Evolutionary conservation across 2,113 vertebrate species (phyloP), one percentile per base, ranked within the genome.

Genomic region (Chaetodon auriga): DNA sequence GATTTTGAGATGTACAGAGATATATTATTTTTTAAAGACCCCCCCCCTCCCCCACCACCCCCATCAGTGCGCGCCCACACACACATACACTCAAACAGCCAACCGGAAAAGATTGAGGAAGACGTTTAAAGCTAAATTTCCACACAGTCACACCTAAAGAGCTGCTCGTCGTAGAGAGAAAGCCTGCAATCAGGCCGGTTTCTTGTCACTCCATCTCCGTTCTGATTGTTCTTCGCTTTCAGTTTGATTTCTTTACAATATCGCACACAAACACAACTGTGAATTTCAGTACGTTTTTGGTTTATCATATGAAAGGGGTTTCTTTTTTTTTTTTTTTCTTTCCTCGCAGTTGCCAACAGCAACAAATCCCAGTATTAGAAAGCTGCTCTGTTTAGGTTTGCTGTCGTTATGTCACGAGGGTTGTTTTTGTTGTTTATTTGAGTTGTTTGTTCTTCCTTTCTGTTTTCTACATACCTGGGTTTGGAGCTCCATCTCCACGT

Each of bases 341-440:
- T 86, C 90, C 94, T 94, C 94, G 94, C 95, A 93, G 96, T 97
- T 98, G 96, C 96, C 96, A 97, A 96, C 96, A 96, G 96, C 96
- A 97, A 95, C 95, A 95, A 92, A 96, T 97, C 97, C 97, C 97
- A 99, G 98, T 99, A 97, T 99, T 99, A 99, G 88, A 87, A 91
- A 96, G 95, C 96, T 96, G 94, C 96, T 96, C 94, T 93, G 96
- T 96, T 92, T 86, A 92, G 87, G 80, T 93, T 92, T 90, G 84
- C 95, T 96, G 85, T 92, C 81, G 43, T 78, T 74, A 68, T 84
- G 88, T 93, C 87, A 83, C 91, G 86, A 25, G 58, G 58, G 14
- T 87, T 68, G 87, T 86, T 83, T 68, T 69, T 49, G 30, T 38
- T 61, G 8, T 78, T 71, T 61, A 51, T 83, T 78, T 63, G 73